phyloP scores from a whole-genome alignment of 2,797 vertebrate species.

The Scleropages formosus region DNA sequence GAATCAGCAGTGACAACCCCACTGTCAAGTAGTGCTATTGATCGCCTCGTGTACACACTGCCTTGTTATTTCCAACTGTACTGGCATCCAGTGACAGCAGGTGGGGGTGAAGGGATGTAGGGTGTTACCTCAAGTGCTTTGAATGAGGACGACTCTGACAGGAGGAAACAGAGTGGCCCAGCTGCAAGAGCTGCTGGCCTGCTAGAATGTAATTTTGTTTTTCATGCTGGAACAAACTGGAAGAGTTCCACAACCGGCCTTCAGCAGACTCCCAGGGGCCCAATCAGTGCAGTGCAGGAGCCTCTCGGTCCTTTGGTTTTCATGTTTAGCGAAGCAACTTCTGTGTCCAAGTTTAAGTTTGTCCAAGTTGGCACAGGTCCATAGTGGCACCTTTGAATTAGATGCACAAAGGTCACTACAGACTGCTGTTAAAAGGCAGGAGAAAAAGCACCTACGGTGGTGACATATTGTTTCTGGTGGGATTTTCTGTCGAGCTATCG shows the following conservation, averaged over 20 bases:
- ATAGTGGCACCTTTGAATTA: no score
- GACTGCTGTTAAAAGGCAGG: neutral
- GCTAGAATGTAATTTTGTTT: constrained; percentile 35
- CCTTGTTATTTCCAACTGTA: neutral
- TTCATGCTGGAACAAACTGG: constrained; percentile 47
- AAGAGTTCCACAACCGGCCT: constrained; percentile 32
- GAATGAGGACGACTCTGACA: neutral
- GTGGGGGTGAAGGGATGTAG: neutral
- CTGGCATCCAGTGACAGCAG: neutral
- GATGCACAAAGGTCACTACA: neutral
- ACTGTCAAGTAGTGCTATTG: neutral
- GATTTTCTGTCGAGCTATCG: neutral
- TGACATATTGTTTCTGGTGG: constrained; percentile 4
- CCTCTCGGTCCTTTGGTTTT: neutral
- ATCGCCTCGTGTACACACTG: neutral
- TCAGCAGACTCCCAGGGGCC: constrained; percentile 20
- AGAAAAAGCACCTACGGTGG: neutral
- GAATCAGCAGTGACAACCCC: neutral
- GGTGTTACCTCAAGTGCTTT: neutral
- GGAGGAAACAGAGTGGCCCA: constrained; percentile 9
- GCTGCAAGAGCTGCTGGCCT: constrained; percentile 1
- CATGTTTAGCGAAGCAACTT: neutral
- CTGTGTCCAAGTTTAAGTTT: neutral
- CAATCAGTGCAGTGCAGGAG: neutral
- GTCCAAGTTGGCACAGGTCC: neutral